Base-by-base conservation (phyloP, 2,113 vertebrate genomes). In the Tinamus guttatus region DNA sequence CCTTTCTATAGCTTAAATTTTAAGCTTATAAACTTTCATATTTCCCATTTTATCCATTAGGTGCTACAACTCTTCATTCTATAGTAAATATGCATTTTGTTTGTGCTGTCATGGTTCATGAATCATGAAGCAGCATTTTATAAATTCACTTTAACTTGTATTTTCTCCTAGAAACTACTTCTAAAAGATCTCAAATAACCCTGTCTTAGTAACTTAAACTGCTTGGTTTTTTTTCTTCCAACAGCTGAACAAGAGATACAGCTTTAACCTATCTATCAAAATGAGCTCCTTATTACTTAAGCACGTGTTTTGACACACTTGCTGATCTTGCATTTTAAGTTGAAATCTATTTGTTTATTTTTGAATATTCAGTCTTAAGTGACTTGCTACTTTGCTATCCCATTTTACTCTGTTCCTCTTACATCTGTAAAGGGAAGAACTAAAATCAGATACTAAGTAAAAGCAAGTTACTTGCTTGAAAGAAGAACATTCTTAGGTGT, bases 21-120 rank as follows among this genome's bases (percentile, higher is more conserved):
- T 17, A 68, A 77, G 12, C 11, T 47, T 62, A n/a, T 6, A 36
- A 70, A 40, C 28, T 14, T 58, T 10, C 3, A 0, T 36, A 14
- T 10, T 78, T 60, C 38, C n/a, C 12, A 4, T 41, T 51, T 1
- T 2, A 49, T 78, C 54, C 5, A 3, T 62, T 25, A 51, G 38
- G 13, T 16, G n/a, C 56, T 52, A 4, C 7, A 32, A 2, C 12
- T 18, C 30, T 40, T 18, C 21, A 41, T 18, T 58, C 25, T 34
- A 11, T 1, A 60, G 41, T 28, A 76, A 69, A 1, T 59, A 8
- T 0, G 18, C 58, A 3, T 8, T 59, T 11, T 58, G 7, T 45
- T 15, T 17, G 19, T 79, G 8, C 22, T 90, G 40, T 20, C 43
- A 38, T 6, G 74, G 5, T 52, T 54, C 34, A 22, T 8, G 21